Base-by-base conservation (phyloP, 1,140 invertebrate species). In the Diachasmimorpha longicaudata region DNA sequence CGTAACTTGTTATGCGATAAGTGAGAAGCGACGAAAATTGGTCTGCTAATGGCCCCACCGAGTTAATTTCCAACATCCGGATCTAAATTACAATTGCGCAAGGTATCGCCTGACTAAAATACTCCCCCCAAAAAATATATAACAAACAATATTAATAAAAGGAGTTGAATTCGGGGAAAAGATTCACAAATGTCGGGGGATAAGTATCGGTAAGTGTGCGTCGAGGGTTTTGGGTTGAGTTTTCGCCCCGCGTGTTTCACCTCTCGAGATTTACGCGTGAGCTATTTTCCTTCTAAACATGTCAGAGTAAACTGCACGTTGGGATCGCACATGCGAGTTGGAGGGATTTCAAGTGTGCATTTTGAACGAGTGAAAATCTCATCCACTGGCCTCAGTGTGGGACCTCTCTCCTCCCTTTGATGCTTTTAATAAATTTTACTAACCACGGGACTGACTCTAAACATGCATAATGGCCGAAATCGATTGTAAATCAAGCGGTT, bases 1-100 rank as follows among this genome's bases (percentile, higher is more conserved):
- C 67, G 16, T 46, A 67, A 42, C 66, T 42, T 67, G 23, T 46
- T 66, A 70, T 42, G 16, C 19, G 68, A 48, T 74, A 58, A 68
- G 58, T 21, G 66, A 74, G 70, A 75, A 75, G 58, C 42, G 73
- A 21, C 37, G 46, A 73, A 70, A 68, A 55, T 78, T 73, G 63
- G 70, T 52, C 42, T 63, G 58, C 66, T 58, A 68, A 76, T 70
- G 74, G 74, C 39, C 39, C 69, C 46, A 48, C 68, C 68, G 68
- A 72, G 70, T 72, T 69, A 71, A 74, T 48, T 63, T 55, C 25
- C 58, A 73, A 75, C 71, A 66, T 68, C 55, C 58, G 78, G 75
- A 79, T 79, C 78, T 79, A 79, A 79, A 79, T 79, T 79, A 79
- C 75, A 74, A 74, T 76, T 79, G 74, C 78, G 72, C 72, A 79